phyloP scores from a whole-genome alignment of 2,888 invertebrate genomes.

The Eupithecia inturbata region DNA sequence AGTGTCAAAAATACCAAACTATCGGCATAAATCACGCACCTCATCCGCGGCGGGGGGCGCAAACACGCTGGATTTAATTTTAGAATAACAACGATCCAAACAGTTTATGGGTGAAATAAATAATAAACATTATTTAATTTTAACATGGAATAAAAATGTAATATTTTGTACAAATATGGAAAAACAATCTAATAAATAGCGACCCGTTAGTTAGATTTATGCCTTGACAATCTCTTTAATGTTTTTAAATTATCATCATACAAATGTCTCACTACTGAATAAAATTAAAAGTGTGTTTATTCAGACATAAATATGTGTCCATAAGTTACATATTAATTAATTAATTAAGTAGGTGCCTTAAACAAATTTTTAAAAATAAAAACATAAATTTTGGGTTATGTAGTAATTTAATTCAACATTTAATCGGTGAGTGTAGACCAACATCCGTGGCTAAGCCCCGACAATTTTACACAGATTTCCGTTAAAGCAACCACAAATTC shows the following conservation, averaged over 20 bases:
- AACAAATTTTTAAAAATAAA: too few species aligned
- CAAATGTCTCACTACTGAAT: background rate
- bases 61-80: constrained; percentile 1
- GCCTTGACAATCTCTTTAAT: background rate
- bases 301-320: background rate
- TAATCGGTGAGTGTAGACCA: too few species aligned
- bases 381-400: too few species aligned
- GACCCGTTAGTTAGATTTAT: background rate
- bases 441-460: background rate
- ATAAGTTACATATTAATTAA: background rate
- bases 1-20: constrained; percentile 19
- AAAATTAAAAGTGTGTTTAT: background rate
- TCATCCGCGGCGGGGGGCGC: background rate
- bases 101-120: constrained; percentile 20
- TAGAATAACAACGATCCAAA: constrained; percentile 25
- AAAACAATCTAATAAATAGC: background rate
- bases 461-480: background rate
- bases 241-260: background rate
- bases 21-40: background rate
- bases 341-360: too few species aligned
- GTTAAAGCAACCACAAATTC: background rate
- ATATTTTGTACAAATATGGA: background rate
- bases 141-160: background rate
- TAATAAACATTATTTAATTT: background rate
- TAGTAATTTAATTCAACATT: too few species aligned